Evolutionary conservation across 2,797 vertebrate genomes (phyloP).

Genomic region (Knipowitschia caucasica): DNA sequence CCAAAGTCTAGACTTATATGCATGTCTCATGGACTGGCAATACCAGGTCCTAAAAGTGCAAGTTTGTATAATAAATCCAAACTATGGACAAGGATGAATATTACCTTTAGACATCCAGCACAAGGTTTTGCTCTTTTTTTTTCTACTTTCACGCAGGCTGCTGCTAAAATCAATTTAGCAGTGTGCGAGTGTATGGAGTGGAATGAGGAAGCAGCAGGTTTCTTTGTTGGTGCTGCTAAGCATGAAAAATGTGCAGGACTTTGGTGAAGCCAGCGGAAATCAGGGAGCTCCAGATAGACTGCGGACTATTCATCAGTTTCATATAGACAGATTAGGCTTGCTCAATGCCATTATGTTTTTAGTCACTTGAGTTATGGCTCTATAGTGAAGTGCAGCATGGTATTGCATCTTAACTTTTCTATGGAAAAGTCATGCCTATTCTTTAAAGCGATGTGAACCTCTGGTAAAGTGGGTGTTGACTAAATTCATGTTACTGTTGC

Average conservation of each 20-base stretch:
- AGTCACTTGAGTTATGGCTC: slow-evolving; percentile 33
- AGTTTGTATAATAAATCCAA: slow-evolving; percentile 50
- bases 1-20: too few species aligned
- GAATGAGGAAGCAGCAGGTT: slow-evolving; percentile 52
- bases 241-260: slow-evolving; percentile 57
- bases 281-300: slow-evolving; percentile 46
- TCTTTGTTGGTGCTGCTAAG: slow-evolving; percentile 50
- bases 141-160: slow-evolving; percentile 53
- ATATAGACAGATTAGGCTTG: slow-evolving; percentile 52
- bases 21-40: too few species aligned
- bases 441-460: neutral
- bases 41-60: slow-evolving; percentile 30
- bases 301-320: slow-evolving; percentile 60
- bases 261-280: slow-evolving; percentile 37
- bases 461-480: neutral
- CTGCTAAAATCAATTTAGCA: slow-evolving; percentile 56
- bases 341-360: slow-evolving; percentile 40
- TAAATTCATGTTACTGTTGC: neutral
- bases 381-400: slow-evolving; percentile 12
- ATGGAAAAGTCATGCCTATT: slow-evolving; percentile 3
- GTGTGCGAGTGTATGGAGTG: slow-evolving; percentile 47
- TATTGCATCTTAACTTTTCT: slow-evolving; percentile 15
- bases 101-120: slow-evolving; percentile 43
- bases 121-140: slow-evolving; percentile 50
- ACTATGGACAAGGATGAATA: slow-evolving; percentile 41